Base-by-base conservation (phyloP, 1,140 invertebrate genomes). In the Cherax destructor region DNA sequence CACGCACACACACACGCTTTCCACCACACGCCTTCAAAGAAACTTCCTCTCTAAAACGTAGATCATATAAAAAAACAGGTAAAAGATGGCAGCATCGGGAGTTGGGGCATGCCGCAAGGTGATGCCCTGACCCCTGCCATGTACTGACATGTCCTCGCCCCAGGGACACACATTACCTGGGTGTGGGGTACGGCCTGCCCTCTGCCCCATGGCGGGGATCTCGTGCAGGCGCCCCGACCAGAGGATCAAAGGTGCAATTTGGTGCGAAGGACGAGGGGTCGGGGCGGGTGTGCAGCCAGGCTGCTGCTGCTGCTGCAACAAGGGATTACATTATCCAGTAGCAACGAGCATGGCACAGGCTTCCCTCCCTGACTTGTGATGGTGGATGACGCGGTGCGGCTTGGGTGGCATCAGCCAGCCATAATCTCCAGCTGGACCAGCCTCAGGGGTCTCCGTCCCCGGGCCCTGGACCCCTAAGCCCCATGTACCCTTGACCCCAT, bases 201-300 rank as follows among this genome's bases (percentile, higher is more conserved):
- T 79, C 74, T 81, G 88, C 52, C 83, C 77, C 59, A 56, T 77
- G 72, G 88, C n/a, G 76, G 30, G 74, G 59, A 85, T 79, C 83
- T 84, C 76, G 41, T 79, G 56, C 89, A 61, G 77, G 52, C 18
- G 61, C 13, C 76, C 74, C 76, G 83, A 56, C 83, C 83, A 52
- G 52, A 76, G 89, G 89, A 79, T 91, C 74, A 85, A 86, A 91
- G 89, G 89, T 91, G 89, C 76, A 91, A 85, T 85, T 91, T 91
- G 59, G 89, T 85, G 74, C 16, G 81, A 50, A 52, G 69, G 52
- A 50, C 41, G 88, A 59, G 52, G 74, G 49, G 41, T 24, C 13
- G 49, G 49, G 76, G 69, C 74, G 83, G 72, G 69, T 65, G 61
- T 47, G 83, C 59, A 74, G 47, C 41, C 49, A n/a, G 52, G 52